Evolutionary conservation across 2,113 vertebrate genomes (phyloP).

Genomic region (Oreamnos americanus): DNA sequence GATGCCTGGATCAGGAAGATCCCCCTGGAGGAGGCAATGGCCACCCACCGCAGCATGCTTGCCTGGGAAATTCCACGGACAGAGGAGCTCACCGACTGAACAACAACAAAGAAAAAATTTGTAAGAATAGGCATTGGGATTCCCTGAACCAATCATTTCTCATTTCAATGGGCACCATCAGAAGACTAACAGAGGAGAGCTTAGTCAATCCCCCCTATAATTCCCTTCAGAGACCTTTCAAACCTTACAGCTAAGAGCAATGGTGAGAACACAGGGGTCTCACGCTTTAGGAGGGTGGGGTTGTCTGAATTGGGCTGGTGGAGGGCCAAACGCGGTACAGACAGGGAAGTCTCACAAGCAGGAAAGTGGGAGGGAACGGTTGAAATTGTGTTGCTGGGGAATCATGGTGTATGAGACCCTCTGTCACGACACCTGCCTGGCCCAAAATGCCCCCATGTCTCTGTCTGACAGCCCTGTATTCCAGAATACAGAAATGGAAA

Average conservation of each 20-base stretch:
- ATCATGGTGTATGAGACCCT: no score
- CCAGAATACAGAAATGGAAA: constrained; percentile 44
- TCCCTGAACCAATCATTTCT: not conserved
- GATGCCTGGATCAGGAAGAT: not conserved
- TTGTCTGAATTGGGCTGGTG: not conserved
- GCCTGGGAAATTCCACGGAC: not conserved
- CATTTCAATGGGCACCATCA: not conserved
- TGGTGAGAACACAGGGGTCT: not conserved
- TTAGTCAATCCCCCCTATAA: not conserved
- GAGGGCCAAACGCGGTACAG: not conserved
- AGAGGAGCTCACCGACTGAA: not conserved
- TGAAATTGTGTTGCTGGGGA: not conserved
- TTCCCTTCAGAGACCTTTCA: not conserved
- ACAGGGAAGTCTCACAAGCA: not conserved
- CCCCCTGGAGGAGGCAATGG: not conserved
- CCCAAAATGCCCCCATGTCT: not conserved
- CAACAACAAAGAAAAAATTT: not conserved
- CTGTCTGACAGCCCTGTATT: not conserved
- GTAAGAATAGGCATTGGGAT: not conserved
- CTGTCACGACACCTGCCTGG: not conserved
- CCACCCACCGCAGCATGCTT: not conserved
- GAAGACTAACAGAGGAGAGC: not conserved
- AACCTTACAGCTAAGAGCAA: not conserved
- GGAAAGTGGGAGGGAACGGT: not conserved
- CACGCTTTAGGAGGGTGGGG: not conserved